Conservation (phyloP, 2,888 invertebrate genomes). For the Antheraea assamensis region DNA sequence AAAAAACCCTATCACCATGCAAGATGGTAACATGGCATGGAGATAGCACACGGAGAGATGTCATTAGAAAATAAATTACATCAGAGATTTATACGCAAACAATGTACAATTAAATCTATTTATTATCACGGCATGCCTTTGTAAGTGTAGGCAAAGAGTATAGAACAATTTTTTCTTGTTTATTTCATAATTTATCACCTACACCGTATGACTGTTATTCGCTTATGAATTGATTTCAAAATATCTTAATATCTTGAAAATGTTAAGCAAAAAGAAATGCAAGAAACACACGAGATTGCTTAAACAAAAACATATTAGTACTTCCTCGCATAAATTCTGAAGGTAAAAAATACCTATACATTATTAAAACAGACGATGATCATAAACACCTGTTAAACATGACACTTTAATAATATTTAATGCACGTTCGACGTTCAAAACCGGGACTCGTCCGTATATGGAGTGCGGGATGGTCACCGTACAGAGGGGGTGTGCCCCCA, state of each 20-base stretch:
- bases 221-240: not conserved
- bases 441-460: slow-evolving; percentile 42
- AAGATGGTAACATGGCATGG: no score
- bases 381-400: slow-evolving; percentile 49
- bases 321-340: not conserved
- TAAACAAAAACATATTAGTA: not conserved
- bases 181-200: no score
- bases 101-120: not conserved
- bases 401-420: slow-evolving; percentile 56
- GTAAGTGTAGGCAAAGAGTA: no score
- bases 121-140: not conserved
- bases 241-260: not conserved
- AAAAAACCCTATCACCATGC: no score
- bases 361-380: slow-evolving; percentile 22
- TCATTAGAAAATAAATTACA: not conserved
- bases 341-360: not conserved
- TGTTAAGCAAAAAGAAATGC: not conserved
- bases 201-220: no score
- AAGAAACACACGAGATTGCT: not conserved
- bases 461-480: slow-evolving; percentile 53
- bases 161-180: no score
- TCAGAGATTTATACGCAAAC: not conserved
- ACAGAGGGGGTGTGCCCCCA: slow-evolving; percentile 80
- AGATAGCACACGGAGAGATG: no score
- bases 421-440: slow-evolving; percentile 30